Base-by-base conservation (phyloP, 2,797 vertebrate genomes). In the Betta splendens region DNA sequence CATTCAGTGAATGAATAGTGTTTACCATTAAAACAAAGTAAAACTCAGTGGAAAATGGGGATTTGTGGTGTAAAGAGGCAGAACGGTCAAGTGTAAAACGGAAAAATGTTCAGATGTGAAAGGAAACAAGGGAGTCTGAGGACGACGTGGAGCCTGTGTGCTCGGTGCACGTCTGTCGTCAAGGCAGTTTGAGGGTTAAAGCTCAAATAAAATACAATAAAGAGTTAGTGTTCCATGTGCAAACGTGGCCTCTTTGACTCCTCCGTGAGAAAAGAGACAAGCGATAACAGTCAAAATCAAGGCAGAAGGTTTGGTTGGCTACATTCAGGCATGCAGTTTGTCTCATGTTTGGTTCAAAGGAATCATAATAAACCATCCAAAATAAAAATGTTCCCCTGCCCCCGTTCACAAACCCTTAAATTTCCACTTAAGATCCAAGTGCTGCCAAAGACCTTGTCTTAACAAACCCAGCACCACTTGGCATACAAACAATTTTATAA, bases 401-500 rank as follows among this genome's bases (percentile, higher is more conserved):
- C 50, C 51, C 46, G 75, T 69, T 67, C 65, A 69, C 74, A 72
- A 70, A 77, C 17, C 52, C 54, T 62, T 69, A 13, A 59, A 52
- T 72, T 55, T 84, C 59, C 63, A 44, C 35, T 38, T 23, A 73
- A 43, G 49, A 66, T 66, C 52, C 65, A 67, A 59, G 38, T 38
- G 55, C 58, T 59, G 54, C 39, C 50, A 50, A 69, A 65, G 63
- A 70, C 68, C 55, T 31, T 39, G 32, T 55, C 63, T 74, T 32
- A 49, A 42, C 77, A 75, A 77, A 80, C 61, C 54, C 64, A 71
- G 64, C 74, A 83, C 68, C 51, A 50, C 84, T 72, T 81, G 57
- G 78, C 84, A 79, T 90, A 89, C 80, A 91, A 91, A 89, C 80
- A 59, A 74, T 69, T 78, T 85, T 88, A 89, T 37, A 89, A 91